phyloP scores from a whole-genome alignment of 2,797 vertebrate genomes.

The Mycteria americana region DNA sequence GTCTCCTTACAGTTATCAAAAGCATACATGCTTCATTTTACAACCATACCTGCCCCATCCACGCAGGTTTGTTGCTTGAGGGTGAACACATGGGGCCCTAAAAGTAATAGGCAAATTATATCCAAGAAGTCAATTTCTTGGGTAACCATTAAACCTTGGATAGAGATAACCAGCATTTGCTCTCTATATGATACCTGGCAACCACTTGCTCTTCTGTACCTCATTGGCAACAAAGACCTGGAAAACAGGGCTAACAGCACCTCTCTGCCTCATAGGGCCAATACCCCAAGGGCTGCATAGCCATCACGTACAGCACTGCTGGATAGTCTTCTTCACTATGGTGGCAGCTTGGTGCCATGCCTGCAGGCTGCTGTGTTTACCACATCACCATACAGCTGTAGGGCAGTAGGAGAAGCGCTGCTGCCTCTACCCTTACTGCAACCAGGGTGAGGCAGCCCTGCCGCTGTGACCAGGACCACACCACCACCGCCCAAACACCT shows the following conservation, averaged over 20 bases:
- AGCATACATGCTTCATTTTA: not conserved
- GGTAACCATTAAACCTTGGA: not conserved
- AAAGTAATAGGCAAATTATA: rapidly evolving
- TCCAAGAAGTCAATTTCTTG: not conserved
- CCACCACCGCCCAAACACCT: not conserved
- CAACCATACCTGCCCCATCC: not conserved
- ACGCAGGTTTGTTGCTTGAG: not conserved
- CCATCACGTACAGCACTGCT: rapidly evolving
- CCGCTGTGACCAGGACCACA: not conserved
- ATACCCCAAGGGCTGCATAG: rapidly evolving
- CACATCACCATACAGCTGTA: rapidly evolving
- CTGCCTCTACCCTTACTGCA: not conserved
- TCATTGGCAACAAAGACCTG: not conserved
- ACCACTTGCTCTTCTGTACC: not conserved
- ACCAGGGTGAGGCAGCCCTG: not conserved
- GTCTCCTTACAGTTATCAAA: too few relatives aligned
- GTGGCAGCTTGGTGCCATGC: rapidly evolving
- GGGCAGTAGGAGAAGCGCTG: not conserved
- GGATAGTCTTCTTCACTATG: rapidly evolving
- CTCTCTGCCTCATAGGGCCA: not conserved
- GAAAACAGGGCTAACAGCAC: not conserved
- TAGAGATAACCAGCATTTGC: not conserved
- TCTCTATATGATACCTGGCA: rapidly evolving
- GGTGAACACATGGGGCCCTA: rapidly evolving
- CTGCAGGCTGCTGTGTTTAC: too few relatives aligned